phyloP scores from a whole-genome alignment of 1,140 invertebrate genomes.

The Sitobion miscanthi region DNA sequence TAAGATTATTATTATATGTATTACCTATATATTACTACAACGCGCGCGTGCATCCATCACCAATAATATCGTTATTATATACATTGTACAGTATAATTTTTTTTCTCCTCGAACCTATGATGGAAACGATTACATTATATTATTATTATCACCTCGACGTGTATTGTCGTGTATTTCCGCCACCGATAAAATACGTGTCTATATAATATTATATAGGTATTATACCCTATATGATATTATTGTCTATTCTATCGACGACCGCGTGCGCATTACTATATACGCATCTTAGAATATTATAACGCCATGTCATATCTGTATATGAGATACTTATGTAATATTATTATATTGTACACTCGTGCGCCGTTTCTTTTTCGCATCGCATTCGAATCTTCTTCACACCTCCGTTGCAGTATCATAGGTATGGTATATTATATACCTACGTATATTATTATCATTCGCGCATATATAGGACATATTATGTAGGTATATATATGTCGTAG shows the following conservation, averaged over 20 bases:
- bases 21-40: background rate
- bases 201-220: too few relatives aligned
- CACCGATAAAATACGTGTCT: background rate
- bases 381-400: background rate
- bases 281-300: background rate
- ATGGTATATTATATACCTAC: too few relatives aligned
- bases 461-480: too few relatives aligned
- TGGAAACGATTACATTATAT: background rate
- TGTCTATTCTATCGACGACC: background rate
- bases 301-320: background rate
- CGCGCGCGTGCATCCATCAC: background rate
- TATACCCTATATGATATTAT: background rate
- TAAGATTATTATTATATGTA: background rate
- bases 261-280: background rate
- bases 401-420: too few relatives aligned
- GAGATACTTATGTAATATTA: background rate
- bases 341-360: background rate
- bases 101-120: background rate
- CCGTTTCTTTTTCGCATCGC: background rate
- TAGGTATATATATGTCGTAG: too few relatives aligned
- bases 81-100: background rate
- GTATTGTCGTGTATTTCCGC: background rate
- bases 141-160: background rate
- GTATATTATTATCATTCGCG: too few relatives aligned
- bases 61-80: background rate